Percentiles rank a stretch among this genome's conserved stretches.
These are phyloP conservation scores for Megaleporinus macrocephalus DNA, from an alignment of 2,113 vertebrate genomes.

Conservation along the genomic window DNA sequence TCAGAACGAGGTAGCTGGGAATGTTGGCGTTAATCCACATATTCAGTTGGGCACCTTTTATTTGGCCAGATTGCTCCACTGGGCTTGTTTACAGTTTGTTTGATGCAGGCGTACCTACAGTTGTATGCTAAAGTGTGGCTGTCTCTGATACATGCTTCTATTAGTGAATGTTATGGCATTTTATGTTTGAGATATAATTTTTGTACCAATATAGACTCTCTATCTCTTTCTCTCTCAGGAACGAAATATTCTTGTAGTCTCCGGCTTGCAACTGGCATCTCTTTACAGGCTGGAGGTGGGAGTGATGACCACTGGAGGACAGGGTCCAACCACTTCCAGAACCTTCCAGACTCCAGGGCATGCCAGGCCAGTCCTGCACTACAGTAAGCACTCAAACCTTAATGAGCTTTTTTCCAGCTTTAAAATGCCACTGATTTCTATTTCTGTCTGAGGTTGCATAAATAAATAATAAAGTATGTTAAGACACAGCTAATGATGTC, in stretches of 20 bases:
- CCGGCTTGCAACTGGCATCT: conserved; percentile 63
- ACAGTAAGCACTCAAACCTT: conserved; percentile 59
- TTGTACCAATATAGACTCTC: not conserved
- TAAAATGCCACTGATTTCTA: no score
- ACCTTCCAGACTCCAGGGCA: conserved; percentile 70
- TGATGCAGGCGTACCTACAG: not conserved
- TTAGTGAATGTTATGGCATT: no score
- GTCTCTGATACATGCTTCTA: no score
- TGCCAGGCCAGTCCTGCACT: conserved; percentile 51
- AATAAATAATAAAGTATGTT: no score
- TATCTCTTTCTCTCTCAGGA: conserved; percentile 52
- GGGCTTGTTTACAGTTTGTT: not conserved
- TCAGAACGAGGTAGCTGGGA: not conserved
- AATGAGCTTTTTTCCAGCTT: not conserved
- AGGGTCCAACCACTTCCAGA: conserved; percentile 64
- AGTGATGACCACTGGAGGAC: conserved; percentile 62
- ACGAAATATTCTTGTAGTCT: conserved; percentile 61
- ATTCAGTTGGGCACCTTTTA: not conserved
- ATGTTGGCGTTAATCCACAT: not conserved
- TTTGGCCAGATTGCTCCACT: no score
- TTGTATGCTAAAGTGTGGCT: no score
- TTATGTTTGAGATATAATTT: no score
- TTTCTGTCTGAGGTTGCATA: no score
- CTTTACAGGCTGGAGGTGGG: conserved; percentile 71
- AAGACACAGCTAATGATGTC: no score